Evolutionary conservation across 2,113 vertebrate species (phyloP).

Genomic region (Apodemus sylvaticus): DNA sequence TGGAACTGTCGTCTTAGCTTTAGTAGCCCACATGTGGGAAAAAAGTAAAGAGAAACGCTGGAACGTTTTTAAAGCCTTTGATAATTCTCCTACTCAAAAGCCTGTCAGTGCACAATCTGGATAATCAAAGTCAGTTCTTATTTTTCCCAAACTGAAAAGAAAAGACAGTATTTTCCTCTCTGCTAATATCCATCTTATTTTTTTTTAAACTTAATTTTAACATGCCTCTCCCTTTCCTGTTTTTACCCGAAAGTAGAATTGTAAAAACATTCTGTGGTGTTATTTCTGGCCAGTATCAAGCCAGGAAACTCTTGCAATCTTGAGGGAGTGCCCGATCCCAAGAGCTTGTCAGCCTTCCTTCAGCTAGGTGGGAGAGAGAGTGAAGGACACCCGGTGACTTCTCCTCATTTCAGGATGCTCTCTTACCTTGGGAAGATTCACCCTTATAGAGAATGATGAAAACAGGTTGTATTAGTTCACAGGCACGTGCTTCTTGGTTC

Average conservation of each 20-base stretch:
- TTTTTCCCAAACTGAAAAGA: constrained; percentile 14
- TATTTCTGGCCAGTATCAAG: constrained; percentile 59
- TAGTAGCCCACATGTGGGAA: background rate
- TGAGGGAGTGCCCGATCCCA: background rate
- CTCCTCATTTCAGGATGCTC: background rate
- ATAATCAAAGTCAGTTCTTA: background rate
- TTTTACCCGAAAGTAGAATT: constrained; percentile 57
- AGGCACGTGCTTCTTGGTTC: background rate
- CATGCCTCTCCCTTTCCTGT: constrained; percentile 72
- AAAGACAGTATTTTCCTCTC: constrained; percentile 6
- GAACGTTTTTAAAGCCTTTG: background rate
- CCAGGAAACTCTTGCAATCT: constrained; percentile 51
- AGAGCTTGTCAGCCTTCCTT: background rate
- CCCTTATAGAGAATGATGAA: background rate
- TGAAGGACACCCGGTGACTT: background rate
- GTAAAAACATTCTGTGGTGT: constrained; percentile 53
- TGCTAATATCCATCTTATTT: background rate
- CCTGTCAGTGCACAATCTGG: background rate
- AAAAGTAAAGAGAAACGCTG: background rate
- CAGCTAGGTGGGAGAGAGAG: background rate
- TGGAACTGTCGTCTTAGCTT: background rate
- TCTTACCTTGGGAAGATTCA: background rate
- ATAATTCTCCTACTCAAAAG: background rate
- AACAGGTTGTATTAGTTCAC: background rate
- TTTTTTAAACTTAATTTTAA: constrained; percentile 45